phyloP scores from a whole-genome alignment of 2,113 vertebrate species.

The Cyprinodon tularosa region DNA sequence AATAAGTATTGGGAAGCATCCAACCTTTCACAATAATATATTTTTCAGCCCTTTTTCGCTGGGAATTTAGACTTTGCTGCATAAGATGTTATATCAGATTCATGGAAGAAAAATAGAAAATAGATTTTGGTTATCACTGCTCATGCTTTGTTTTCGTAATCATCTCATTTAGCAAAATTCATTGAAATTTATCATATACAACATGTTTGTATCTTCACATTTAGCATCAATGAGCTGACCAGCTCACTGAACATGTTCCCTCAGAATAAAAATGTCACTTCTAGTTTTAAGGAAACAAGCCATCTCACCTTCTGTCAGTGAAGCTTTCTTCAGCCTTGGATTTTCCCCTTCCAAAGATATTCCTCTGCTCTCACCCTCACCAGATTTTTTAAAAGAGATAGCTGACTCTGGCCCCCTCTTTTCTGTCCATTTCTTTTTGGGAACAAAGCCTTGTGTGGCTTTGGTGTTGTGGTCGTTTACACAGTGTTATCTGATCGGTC shows the following conservation, averaged over 20 bases:
- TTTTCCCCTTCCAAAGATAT: constrained; percentile 28
- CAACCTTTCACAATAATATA: too few relatives aligned
- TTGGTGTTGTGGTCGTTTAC: constrained; percentile 18
- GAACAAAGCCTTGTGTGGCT: constrained; percentile 22
- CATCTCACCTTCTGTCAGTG: constrained; percentile 44
- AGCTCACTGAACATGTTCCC: constrained; percentile 18
- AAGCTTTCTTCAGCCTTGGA: constrained; percentile 9
- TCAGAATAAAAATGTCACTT: constrained; percentile 44
- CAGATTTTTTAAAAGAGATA: constrained; percentile 14
- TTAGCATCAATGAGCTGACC: neutral
- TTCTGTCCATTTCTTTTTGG: constrained; percentile 10
- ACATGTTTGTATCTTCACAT: neutral
- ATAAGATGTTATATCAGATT: neutral
- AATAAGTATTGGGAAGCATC: too few relatives aligned
- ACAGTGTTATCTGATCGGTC: constrained; percentile 25
- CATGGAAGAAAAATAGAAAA: neutral
- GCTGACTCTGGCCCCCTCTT: constrained; percentile 4
- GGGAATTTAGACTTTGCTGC: too few relatives aligned
- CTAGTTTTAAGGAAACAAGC: constrained; percentile 36
- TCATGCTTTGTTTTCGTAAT: neutral
- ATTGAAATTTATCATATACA: neutral
- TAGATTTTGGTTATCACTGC: neutral
- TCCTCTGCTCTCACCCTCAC: constrained; percentile 20
- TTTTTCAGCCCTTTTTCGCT: too few relatives aligned
- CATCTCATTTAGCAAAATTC: neutral